Conservation (phyloP, 2,113 vertebrate genomes). For the Sturnus vulgaris region DNA sequence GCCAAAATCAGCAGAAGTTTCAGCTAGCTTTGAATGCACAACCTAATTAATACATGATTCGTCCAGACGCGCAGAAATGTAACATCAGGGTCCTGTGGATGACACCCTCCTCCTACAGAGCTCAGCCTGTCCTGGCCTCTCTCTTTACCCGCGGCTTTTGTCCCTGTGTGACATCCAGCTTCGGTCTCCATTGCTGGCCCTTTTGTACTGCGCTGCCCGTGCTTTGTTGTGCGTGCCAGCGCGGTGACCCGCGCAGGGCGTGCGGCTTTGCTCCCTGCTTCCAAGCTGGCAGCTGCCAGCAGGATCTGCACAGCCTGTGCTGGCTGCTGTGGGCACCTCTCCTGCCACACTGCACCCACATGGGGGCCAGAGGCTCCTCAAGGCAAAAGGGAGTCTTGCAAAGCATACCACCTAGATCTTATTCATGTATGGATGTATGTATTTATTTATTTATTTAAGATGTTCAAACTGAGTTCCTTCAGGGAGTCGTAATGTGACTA, state of each 20-base stretch:
- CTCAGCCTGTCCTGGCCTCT: background rate
- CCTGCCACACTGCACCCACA: fast-evolving
- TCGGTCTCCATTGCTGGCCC: background rate
- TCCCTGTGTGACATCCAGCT: background rate
- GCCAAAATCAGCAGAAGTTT: background rate
- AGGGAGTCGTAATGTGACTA: background rate
- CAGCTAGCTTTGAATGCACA: background rate
- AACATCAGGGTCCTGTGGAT: background rate
- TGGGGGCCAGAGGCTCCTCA: background rate
- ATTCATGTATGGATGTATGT: background rate
- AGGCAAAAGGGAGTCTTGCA: background rate
- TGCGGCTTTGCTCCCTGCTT: background rate
- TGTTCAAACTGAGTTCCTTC: background rate
- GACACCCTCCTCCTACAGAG: background rate
- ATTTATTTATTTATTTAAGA: background rate
- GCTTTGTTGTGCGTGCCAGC: background rate
- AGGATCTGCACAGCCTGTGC: background rate
- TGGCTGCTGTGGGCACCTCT: background rate
- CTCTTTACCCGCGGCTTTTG: background rate
- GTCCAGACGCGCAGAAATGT: fast-evolving
- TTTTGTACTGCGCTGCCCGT: background rate
- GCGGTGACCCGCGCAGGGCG: background rate
- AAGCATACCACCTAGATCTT: background rate
- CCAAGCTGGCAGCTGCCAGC: background rate
- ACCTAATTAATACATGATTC: background rate